Base-by-base conservation (phyloP, 2,797 vertebrate species). In the Acanthornis magna region DNA sequence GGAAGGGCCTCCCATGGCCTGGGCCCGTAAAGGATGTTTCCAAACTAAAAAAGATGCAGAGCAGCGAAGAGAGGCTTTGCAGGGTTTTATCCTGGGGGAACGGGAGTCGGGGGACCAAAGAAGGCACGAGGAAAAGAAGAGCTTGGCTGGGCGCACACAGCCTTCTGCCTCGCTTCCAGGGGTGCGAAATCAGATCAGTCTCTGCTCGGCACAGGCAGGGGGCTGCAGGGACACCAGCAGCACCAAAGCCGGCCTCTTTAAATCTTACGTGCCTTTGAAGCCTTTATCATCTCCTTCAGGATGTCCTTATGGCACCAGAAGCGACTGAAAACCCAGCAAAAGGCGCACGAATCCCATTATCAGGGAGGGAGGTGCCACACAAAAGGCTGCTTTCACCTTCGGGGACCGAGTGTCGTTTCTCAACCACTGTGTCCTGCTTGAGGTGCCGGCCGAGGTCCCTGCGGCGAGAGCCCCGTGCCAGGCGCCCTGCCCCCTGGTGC, bases 1-100 rank as follows among this genome's bases (percentile, higher is more conserved):
- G 3, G 45, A 25, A 11, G 19, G 5, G 32, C 38, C 5, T 55
- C 42, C 38, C 26, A 4, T 3, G 68, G 40, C 80, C 68, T 8
- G 65, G 27, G 47, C 65, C n/a, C 0, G 5, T 30, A 3, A 13
- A 10, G 60, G 42, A 3, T 11, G 38, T 38, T 68, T 30, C 23
- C 27, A 8, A 13, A 36, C 3, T 30, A 2, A 6, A 65, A 42
- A 27, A 4, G 9, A 1, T 1, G 18, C 32, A 4, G 25, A 14
- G 42, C 38, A 1, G 36, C 5, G 6, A 58, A n/a, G 30, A 10
- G 50, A 4, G 29, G 4, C 1, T 14, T 43, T 4, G 62, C 19
- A 42, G 21, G 12, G 5, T 27, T 42, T 50, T 53, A 6, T 48
- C 12, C 13, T 5, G 13, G 10, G 26, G 30, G 21, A 62, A 11